Evolutionary conservation across 2,888 invertebrate species (phyloP).

Genomic region (Synergus umbraculus): DNA sequence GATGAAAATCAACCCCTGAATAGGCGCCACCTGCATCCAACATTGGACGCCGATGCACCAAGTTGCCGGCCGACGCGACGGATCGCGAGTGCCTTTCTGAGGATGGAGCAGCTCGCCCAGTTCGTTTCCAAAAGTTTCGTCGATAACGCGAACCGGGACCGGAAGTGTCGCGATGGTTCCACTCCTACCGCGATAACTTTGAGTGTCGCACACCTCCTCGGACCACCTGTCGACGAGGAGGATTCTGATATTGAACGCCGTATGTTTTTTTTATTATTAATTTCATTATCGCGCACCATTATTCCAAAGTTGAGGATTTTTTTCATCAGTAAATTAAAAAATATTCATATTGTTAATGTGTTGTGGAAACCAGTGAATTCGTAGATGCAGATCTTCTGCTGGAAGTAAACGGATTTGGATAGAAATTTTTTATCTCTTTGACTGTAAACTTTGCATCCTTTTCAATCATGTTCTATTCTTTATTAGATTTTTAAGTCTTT

Average conservation of each 20-base stretch:
- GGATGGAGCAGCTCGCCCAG: conserved; percentile 93
- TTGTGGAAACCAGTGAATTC: too few relatives aligned
- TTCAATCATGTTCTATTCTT: too few relatives aligned
- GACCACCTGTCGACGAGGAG: conserved; percentile 56
- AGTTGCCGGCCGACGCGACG: conserved; percentile 49
- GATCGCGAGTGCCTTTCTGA: conserved; percentile 55
- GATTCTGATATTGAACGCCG: conserved; percentile 53
- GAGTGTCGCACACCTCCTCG: conserved; percentile 73
- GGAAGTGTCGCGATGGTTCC: conserved; percentile 45
- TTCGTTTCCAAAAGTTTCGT: conserved; percentile 94
- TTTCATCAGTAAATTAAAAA: too few relatives aligned
- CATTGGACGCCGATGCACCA: conserved; percentile 49
- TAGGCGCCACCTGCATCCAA: conserved; percentile 26
- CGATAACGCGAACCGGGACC: conserved; percentile 53
- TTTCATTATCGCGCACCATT: background rate
- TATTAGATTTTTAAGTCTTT: too few relatives aligned
- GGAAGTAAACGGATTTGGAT: too few relatives aligned
- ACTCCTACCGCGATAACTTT: conserved; percentile 64
- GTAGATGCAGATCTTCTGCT: too few relatives aligned
- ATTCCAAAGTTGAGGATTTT: too few relatives aligned
- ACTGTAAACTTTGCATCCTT: too few relatives aligned
- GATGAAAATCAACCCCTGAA: conserved; percentile 45
- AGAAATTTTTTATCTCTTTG: too few relatives aligned
- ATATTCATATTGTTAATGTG: too few relatives aligned
- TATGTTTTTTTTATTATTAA: conserved; percentile 57